Base-by-base conservation (phyloP, 2,888 invertebrate species). In the Scaptomyza polygonia region DNA sequence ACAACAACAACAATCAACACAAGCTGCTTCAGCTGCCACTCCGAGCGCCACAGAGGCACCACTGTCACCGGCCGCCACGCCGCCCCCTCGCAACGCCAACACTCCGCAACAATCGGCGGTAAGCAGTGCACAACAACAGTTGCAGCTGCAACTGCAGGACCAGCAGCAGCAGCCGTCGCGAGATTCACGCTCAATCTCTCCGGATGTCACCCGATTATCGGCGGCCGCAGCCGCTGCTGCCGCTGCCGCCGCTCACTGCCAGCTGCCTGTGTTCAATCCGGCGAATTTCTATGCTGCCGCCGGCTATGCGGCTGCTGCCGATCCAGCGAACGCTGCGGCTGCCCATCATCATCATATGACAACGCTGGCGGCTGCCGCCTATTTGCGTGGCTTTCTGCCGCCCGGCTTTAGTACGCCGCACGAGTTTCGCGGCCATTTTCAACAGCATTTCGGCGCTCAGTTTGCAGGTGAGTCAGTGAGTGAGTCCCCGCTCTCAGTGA, bases 321-420 rank as follows among this genome's bases (percentile, higher is more conserved):
- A 89, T 59, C 81, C 91, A 39, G 89, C 79, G 5, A 86, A 86
- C 5, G 84, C 84, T 0, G 91, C 88, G 6, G 91, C 91, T 8
- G 91, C 92, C 14, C 92, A 92, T 81, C 91, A 91, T 56, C 91
- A 91, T 75, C 91, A 91, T 61, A 91, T 91, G 91, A 92, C 91
- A 14, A 91, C 91, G 9, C 65, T 91, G 65, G 91, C 91, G 12
- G 91, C 91, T 5, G 91, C 91, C 12, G 91, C 91, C 36, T 91
- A 91, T 72, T 68, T 91, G 51, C 82, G 91, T 32, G 91, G 91
- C 56, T 91, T 91, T 72, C 75, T 91, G 68, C 91, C 91, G 80
- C 91, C 92, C 75, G 91, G 91, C 32, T 92, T 91, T 65, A 91
- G 90, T 67, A 91, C 91, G 59, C 91, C 91, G 7, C 91, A 92